Evolutionary conservation across 2,113 vertebrate species (phyloP), one percentile per base, ranked within the genome.

Genomic region (Rhinolophus ferrumequinum): DNA sequence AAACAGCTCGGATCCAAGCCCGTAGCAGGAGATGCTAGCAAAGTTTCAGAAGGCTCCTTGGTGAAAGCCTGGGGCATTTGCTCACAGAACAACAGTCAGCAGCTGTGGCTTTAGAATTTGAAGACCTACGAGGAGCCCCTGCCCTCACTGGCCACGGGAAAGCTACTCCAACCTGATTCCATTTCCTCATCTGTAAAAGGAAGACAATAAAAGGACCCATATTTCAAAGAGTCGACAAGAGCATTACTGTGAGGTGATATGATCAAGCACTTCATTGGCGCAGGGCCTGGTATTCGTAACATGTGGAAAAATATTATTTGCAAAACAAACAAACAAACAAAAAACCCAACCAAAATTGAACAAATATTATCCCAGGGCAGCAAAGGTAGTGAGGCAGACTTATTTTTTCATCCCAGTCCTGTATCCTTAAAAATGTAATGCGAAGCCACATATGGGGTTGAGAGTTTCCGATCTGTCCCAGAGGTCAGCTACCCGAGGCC

Each of bases 361-460:
- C 19, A 64, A 6, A 26, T 64, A 90, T 44, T 85, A 73, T 24
- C 41, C 38, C 47, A 69, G 54, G 16, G 11, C 22, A 60, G 60
- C n/a, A 79, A 7, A 35, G 33, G 5, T 38, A 44, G 62, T 15
- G 41, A 96, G 30, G 38, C 21, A 83, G 80, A 41, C 13, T 47
- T 70, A 35, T 30, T 67, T 90, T 38, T 89, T 56, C 21, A 86
- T 50, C 21, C 30, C 41, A 94, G 70, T 76, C 41, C 28, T 18
- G 4, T 47, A 58, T 50, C 94, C 64, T 64, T 69, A 90, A 80
- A 86, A 95, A 76, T n/a, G 72, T 72, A 80, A 47, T 15, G 6
- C 19, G 38, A 50, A 52, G 50, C 50, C 66, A 62, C 0, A 6
- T 30, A 21, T 7, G 2, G 0, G 60, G 47, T 2, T 21, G 9